Evolutionary conservation across 2,113 vertebrate genomes (phyloP).

Genomic region (Forbesichthys papilliferus): DNA sequence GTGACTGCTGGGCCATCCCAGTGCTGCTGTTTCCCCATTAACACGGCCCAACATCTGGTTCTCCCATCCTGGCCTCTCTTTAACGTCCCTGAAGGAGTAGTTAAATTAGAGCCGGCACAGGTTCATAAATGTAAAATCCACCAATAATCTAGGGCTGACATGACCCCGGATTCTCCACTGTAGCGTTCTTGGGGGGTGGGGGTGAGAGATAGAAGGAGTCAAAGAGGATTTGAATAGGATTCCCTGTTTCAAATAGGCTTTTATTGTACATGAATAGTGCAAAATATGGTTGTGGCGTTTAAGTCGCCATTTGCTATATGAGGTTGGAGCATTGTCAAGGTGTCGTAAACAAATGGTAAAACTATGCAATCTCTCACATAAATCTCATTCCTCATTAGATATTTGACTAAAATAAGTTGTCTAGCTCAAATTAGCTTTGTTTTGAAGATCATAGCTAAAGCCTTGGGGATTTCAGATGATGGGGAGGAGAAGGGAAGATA

Average conservation of each 20-base stretch:
- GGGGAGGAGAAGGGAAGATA: slow-evolving; percentile 44
- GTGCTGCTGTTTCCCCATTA: slow-evolving; percentile 60
- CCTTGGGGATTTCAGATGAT: slow-evolving; percentile 43
- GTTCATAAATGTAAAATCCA: slow-evolving; percentile 79
- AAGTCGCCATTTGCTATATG: slow-evolving; percentile 5
- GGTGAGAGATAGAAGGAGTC: slow-evolving; percentile 51
- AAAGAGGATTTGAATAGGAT: slow-evolving; percentile 30
- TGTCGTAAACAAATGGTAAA: neutral
- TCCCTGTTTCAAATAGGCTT: neutral
- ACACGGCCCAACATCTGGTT: slow-evolving; percentile 76
- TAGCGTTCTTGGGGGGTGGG: slow-evolving; percentile 44
- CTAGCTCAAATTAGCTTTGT: slow-evolving; percentile 23
- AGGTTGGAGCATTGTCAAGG: neutral
- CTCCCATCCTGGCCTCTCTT: slow-evolving; percentile 66
- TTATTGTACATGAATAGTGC: slow-evolving; percentile 19
- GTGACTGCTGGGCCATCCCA: slow-evolving; percentile 34
- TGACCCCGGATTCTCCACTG: slow-evolving; percentile 70
- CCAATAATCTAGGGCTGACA: slow-evolving; percentile 76
- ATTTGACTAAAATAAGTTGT: too few relatives aligned
- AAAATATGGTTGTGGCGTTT: slow-evolving; percentile 20
- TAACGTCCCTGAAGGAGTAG: slow-evolving; percentile 77
- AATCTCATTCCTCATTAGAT: too few relatives aligned
- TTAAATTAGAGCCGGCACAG: slow-evolving; percentile 77
- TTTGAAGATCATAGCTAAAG: slow-evolving; percentile 52
- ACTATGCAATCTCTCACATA: neutral